These are phyloP conservation scores for Matsumyia berberina DNA, from an alignment of 2,888 invertebrate species.

Conservation along the genomic window DNA sequence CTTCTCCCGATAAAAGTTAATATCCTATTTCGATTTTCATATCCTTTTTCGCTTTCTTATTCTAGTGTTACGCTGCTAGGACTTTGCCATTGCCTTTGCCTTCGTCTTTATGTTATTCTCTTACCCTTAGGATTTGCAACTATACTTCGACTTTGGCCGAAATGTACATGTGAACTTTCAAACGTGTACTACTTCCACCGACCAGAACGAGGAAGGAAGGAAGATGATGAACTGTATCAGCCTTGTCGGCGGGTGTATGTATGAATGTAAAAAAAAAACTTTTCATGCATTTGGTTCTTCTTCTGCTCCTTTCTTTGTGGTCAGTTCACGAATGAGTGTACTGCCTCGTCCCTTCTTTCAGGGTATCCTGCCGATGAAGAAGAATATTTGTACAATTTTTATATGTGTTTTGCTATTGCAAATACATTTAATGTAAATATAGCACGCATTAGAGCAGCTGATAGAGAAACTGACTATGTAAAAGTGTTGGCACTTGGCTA, in stretches of 20 bases:
- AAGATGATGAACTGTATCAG: slow-evolving; percentile 48
- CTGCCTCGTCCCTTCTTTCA: slow-evolving; percentile 4
- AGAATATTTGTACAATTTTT: slow-evolving; percentile 73
- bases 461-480: slow-evolving; percentile 18
- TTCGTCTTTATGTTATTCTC: not conserved
- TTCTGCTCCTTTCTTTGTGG: slow-evolving; percentile 13
- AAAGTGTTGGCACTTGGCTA: slow-evolving; percentile 60
- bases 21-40: slow-evolving; percentile 69
- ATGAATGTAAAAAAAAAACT: slow-evolving; percentile 13
- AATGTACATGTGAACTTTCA: slow-evolving; percentile 44
- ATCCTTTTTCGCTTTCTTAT: slow-evolving; percentile 67
- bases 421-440: slow-evolving; percentile 76
- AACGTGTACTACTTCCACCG: slow-evolving; percentile 18
- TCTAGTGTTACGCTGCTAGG: slow-evolving; percentile 32
- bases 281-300: slow-evolving; percentile 46
- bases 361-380: slow-evolving; percentile 20
- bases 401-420: slow-evolving; percentile 60
- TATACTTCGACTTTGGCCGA: slow-evolving; percentile 6
- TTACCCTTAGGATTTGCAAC: slow-evolving; percentile 29
- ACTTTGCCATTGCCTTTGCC: not conserved
- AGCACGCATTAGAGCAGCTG: slow-evolving; percentile 68
- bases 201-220: slow-evolving; percentile 3
- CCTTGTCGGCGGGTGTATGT: slow-evolving; percentile 7
- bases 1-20: slow-evolving; percentile 67
- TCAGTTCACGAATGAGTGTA: slow-evolving; percentile 7